Evolutionary conservation across 2,113 vertebrate species (phyloP).

Genomic region (Ochotona curzoniae): DNA sequence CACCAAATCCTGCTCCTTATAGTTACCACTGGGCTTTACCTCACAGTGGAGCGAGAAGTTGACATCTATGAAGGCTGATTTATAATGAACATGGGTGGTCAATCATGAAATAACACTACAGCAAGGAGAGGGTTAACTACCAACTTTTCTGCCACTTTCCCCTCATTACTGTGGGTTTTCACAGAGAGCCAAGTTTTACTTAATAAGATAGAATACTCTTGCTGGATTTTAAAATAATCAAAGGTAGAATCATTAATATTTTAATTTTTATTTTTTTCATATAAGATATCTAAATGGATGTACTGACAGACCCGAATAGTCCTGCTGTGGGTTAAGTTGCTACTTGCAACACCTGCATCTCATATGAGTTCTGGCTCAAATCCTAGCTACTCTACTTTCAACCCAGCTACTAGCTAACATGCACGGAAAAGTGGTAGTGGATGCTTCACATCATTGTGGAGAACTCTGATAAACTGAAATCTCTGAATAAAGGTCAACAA

Average conservation of each 20-base stretch:
- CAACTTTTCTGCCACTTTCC: neutral
- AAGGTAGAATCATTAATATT: neutral
- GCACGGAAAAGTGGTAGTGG: too few relatives aligned
- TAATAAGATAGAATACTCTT: neutral
- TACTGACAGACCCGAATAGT: too few relatives aligned
- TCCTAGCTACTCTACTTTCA: too few relatives aligned
- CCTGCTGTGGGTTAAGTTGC: too few relatives aligned
- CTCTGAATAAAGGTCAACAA: neutral
- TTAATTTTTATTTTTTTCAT: too few relatives aligned
- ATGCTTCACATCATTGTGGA: neutral
- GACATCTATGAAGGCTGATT: neutral
- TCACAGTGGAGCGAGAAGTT: neutral
- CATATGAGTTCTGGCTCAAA: too few relatives aligned
- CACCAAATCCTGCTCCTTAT: neutral
- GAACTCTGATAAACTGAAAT: neutral
- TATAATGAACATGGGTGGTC: neutral
- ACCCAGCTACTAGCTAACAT: too few relatives aligned
- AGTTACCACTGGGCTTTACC: neutral
- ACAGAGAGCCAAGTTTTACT: neutral
- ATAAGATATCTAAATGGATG: too few relatives aligned
- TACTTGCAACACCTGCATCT: too few relatives aligned
- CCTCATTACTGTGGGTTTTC: neutral
- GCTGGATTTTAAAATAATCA: conserved; percentile 10
- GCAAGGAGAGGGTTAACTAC: neutral
- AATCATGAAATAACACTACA: neutral